Conservation (phyloP, 2,113 vertebrate species). For the Polyodon spathula region DNA sequence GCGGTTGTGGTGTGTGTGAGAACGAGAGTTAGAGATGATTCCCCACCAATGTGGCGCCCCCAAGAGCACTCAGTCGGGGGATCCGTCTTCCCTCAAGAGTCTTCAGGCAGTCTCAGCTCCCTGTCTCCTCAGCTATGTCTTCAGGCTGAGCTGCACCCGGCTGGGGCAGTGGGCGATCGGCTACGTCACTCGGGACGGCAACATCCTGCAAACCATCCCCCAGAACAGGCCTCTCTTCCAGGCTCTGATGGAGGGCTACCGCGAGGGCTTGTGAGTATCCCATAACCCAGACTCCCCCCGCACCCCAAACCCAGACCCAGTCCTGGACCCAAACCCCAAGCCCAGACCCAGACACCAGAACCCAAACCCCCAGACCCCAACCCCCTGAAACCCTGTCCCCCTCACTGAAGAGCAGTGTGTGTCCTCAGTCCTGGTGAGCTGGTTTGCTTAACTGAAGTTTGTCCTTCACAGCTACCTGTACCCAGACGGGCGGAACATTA, state of each 20-base stretch:
- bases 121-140: constrained; percentile 61
- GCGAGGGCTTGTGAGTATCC: constrained; percentile 61
- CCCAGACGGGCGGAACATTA: constrained; percentile 64
- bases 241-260: constrained; percentile 64
- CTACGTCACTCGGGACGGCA: constrained; percentile 55
- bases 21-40: too few species aligned
- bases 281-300: neutral
- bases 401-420: too few species aligned
- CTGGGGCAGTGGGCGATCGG: constrained; percentile 81
- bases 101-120: too few species aligned
- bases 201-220: constrained; percentile 70
- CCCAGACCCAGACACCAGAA: constrained; percentile 1
- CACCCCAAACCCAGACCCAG: neutral
- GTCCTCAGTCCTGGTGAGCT: too few species aligned
- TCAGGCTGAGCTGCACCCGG: constrained; percentile 73
- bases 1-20: too few species aligned
- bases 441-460: too few species aligned
- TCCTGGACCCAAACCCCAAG: neutral
- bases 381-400: too few species aligned
- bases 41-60: too few species aligned
- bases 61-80: too few species aligned
- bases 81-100: too few species aligned
- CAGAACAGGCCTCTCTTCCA: constrained; percentile 59
- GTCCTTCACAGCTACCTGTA: constrained; percentile 70
- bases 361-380: too few species aligned